These are phyloP conservation scores for Lycocerus yunnanus DNA, from an alignment of 2,888 invertebrate species.

Conservation along the genomic window DNA sequence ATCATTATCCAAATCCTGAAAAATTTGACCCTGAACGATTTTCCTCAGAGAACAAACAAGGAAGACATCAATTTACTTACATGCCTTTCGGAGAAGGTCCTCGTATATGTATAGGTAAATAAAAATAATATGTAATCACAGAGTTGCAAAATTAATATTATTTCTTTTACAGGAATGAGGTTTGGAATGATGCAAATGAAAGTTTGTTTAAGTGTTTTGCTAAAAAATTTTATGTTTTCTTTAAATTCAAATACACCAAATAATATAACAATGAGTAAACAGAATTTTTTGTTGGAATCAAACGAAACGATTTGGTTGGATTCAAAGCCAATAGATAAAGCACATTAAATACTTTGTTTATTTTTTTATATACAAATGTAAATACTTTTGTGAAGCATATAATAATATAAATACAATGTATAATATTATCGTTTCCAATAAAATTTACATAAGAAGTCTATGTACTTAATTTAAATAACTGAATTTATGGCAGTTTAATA, in stretches of 20 bases:
- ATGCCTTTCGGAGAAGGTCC: constrained; percentile 41
- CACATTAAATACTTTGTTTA: too few species aligned
- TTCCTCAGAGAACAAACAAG: constrained; percentile 35
- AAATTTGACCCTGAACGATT: constrained; percentile 49
- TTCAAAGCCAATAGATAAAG: neutral
- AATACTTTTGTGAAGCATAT: too few species aligned
- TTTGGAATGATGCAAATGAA: neutral
- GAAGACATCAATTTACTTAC: constrained; percentile 35
- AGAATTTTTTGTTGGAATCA: neutral
- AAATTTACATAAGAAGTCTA: too few species aligned
- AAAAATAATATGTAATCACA: neutral
- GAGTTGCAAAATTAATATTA: neutral
- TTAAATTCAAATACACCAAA: neutral
- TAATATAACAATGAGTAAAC: neutral
- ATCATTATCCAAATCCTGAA: constrained; percentile 45
- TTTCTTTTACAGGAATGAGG: neutral
- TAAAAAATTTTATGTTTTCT: neutral
- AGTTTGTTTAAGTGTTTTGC: neutral
- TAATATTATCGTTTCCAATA: too few species aligned
- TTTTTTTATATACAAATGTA: too few species aligned
- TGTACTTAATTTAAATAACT: too few species aligned
- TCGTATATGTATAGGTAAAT: constrained; percentile 27
- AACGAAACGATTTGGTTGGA: neutral
- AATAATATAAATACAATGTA: too few species aligned
- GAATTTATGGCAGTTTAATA: too few species aligned